A percentile compares a stretch with the other conserved stretches of the same genome.
phyloP scores from a whole-genome alignment of 2,797 vertebrate species.

The Melanotaenia boesemani region DNA sequence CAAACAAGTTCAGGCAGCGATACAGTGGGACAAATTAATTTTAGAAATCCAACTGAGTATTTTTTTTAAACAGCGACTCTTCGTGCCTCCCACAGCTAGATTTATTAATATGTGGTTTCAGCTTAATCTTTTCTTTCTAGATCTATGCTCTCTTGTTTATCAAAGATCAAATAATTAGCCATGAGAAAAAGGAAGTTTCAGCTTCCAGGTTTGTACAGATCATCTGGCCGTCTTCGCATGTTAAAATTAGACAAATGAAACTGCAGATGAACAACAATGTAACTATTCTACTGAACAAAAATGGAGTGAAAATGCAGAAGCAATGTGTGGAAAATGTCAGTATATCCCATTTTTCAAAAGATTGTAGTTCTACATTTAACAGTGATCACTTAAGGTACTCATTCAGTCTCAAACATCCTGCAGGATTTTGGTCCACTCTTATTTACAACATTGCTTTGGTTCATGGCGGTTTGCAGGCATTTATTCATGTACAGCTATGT shows the following conservation, averaged over 20 bases:
- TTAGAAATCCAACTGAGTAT: conserved; percentile 33
- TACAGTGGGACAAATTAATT: conserved; percentile 43
- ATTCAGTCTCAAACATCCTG: not conserved
- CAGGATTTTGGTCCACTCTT: not conserved
- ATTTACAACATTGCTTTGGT: not conserved
- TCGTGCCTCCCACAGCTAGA: conserved; percentile 20
- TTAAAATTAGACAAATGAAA: not conserved
- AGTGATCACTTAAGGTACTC: not conserved
- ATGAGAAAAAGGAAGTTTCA: not conserved
- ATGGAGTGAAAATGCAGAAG: not conserved
- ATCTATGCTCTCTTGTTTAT: not conserved
- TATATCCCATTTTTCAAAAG: not conserved
- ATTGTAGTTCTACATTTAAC: not conserved
- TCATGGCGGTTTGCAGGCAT: not conserved
- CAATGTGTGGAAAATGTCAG: not conserved
- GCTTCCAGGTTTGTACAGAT: too few species aligned
- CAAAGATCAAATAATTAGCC: not conserved
- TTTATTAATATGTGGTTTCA: not conserved
- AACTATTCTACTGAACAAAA: not conserved
- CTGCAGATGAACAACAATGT: not conserved
- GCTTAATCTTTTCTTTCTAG: not conserved
- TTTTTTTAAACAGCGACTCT: conserved; percentile 30
- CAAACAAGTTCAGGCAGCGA: conserved; percentile 47
- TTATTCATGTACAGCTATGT: not conserved
- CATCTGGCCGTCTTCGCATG: too few species aligned